A percentile compares a stretch with the other conserved stretches of the same genome.
Conservation (phyloP, 2,797 vertebrate species). For the Xyrichtys novacula region DNA sequence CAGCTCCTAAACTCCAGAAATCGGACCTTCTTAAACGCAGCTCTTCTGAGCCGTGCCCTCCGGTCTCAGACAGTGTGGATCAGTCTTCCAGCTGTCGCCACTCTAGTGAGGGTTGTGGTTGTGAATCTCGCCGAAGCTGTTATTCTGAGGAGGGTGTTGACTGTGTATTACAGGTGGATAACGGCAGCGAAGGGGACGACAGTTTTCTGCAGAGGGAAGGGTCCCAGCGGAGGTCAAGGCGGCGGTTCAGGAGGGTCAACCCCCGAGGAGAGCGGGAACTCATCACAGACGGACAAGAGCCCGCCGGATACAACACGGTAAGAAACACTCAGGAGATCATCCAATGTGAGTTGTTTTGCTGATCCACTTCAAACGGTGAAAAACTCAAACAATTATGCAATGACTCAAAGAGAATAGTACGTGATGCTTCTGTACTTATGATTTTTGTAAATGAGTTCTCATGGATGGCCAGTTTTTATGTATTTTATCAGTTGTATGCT, state of each 20-base stretch:
- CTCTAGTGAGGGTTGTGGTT: neutral
- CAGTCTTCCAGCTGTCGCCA: constrained; percentile 14
- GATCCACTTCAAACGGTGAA: no score
- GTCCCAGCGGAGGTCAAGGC: constrained; percentile 87
- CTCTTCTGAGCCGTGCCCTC: constrained; percentile 50
- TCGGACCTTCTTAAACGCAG: constrained; percentile 38
- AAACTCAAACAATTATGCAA: no score
- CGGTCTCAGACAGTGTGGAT: constrained; percentile 1
- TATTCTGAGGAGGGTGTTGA: constrained; percentile 66
- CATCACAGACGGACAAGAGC: constrained; percentile 89
- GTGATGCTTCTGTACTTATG: no score
- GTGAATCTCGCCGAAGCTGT: constrained; percentile 15
- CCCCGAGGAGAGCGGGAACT: constrained; percentile 90
- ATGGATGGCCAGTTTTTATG: neutral
- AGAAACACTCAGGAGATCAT: neutral
- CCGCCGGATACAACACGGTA: constrained; percentile 85
- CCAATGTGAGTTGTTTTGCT: no score
- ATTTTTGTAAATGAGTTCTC: neutral
- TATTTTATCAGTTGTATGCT: neutral
- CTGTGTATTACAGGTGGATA: constrained; percentile 94
- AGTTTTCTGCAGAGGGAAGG: constrained; percentile 88
- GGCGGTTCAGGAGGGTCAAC: constrained; percentile 92
- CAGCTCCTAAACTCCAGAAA: constrained; percentile 15
- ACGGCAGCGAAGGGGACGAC: constrained; percentile 91
- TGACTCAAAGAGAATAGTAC: no score